Evolutionary conservation across 2,113 vertebrate species (phyloP), one percentile per base, ranked within the genome.

Genomic region (Tautogolabrus adspersus): DNA sequence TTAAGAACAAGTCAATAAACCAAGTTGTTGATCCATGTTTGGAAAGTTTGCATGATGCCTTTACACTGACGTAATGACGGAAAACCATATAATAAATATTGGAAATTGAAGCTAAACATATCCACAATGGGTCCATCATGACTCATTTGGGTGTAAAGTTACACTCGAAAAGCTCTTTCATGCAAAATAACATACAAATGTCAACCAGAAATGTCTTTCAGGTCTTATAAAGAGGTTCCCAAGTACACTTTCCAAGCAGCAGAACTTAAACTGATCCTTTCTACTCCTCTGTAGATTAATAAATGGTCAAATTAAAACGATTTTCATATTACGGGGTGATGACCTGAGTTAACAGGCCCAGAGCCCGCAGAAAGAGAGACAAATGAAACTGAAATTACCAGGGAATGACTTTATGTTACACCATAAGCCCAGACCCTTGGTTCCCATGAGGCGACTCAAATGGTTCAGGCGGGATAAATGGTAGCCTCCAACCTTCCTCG

Each of bases 361-460:
- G 7, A 26, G 69, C 63, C 10, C 59, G 61, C 72, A 60, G 49
- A 46, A 71, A 54, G n/a, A 79, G 44, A 83, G 83, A 81, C 58
- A 87, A 81, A 85, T 52, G 34, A 60, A 84, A 73, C 66, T 91
- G 52, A 66, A 68, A 79, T 89, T 90, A 78, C 84, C 60, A 18
- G 64, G 56, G 54, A 38, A 66, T 58, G 81, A 80, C 80, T 77
- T 85, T 77, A 76, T 74, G 76, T 66, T 66, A 30, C 72, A 61
- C 86, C 54, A 40, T 73, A 59, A 72, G 52, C 65, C 47, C 44
- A 10, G 72, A 72, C 66, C 77, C 57, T 70, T 2, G 13, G 55
- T 58, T 92, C 90, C 86, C 86, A 81, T 10, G 13, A 75, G 86
- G 64, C 67, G 47, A 64, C 76, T 87, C 66, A 89, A 85, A 81